These are phyloP conservation scores for Podarcis cretensis DNA, from an alignment of 2,113 vertebrate genomes.

Conservation along the genomic window DNA sequence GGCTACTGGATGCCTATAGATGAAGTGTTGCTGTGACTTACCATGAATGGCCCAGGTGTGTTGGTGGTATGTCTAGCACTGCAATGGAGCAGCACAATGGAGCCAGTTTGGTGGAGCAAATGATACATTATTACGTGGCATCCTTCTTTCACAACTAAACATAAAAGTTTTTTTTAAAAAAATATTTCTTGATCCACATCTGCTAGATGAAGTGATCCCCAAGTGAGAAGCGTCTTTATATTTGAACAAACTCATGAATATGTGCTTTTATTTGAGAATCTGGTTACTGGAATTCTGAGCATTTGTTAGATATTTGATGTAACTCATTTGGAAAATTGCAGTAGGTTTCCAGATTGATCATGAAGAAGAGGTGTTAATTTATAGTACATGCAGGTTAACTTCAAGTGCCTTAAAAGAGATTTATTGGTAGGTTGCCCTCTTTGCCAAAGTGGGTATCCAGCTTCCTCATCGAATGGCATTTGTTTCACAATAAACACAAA, in stretches of 20 bases:
- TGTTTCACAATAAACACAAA: not conserved
- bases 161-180: not conserved
- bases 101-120: not conserved
- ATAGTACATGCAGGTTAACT: not conserved
- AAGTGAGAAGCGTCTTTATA: not conserved
- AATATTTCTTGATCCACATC: not conserved
- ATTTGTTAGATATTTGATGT: constrained; percentile 5
- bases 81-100: not conserved
- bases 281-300: not conserved
- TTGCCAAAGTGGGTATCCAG: not conserved
- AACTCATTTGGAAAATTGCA: not conserved
- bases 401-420: not conserved
- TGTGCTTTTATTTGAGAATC: not conserved
- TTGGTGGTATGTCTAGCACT: no score
- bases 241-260: not conserved
- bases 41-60: not conserved
- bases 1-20: not conserved
- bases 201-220: not conserved
- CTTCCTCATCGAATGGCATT: no score
- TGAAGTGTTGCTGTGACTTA: not conserved
- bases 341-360: not conserved
- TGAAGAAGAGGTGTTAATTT: not conserved
- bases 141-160: not conserved
- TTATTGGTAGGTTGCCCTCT: not conserved
- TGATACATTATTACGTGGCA: not conserved